Conservation (phyloP, 2,888 invertebrate genomes). For the Bellardia bayeri region DNA sequence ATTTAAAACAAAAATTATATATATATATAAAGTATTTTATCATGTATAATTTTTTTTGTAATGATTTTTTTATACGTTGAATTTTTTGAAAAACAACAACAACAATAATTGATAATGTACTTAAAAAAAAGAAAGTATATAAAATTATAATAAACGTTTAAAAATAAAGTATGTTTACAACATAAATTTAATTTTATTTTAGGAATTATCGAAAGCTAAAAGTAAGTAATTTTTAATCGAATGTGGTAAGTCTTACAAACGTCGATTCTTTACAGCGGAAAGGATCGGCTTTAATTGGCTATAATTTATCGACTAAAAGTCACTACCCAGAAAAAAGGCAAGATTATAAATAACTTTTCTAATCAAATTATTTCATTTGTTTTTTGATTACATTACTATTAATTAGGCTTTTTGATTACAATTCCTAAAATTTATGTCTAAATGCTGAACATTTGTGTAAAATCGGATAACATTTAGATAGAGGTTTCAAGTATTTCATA, state of each 20-base stretch:
- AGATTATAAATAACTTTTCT: too few relatives aligned
- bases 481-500: too few relatives aligned
- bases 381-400: too few relatives aligned
- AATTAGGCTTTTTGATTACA: too few relatives aligned
- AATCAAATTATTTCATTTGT: too few relatives aligned
- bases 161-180: slow-evolving; percentile 66
- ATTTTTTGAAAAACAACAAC: slow-evolving; percentile 68
- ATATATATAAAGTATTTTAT: slow-evolving; percentile 70
- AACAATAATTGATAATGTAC: slow-evolving; percentile 73
- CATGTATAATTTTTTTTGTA: slow-evolving; percentile 73
- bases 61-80: slow-evolving; percentile 72
- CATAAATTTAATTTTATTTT: slow-evolving; percentile 8
- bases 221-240: neutral
- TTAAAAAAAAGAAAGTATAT: slow-evolving; percentile 71
- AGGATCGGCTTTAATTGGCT: too few relatives aligned
- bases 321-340: too few relatives aligned
- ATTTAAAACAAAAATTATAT: slow-evolving; percentile 23
- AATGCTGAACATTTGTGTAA: too few relatives aligned
- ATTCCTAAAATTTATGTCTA: too few relatives aligned
- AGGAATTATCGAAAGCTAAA: neutral
- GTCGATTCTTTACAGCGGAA: neutral
- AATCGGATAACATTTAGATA: too few relatives aligned
- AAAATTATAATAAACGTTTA: slow-evolving; percentile 73
- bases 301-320: too few relatives aligned
- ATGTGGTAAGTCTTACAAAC: too few relatives aligned